Conservation (phyloP, 2,113 vertebrate species). For the Proterorhinus semilunaris region DNA sequence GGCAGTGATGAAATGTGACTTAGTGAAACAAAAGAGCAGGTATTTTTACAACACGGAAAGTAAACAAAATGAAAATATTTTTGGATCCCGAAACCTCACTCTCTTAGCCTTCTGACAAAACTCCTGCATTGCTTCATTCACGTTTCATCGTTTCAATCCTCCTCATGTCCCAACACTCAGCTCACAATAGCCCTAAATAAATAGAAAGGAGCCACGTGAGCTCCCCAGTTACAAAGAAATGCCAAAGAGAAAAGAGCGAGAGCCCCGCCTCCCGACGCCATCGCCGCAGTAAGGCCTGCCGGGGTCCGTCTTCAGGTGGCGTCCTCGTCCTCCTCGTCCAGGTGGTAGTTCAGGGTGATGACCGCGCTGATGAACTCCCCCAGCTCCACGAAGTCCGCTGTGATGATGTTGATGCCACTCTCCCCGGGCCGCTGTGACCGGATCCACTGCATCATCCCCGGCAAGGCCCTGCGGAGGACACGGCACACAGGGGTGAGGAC, state of each 20-base stretch:
- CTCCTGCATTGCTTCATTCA: constrained; percentile 5
- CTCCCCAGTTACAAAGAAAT: constrained; percentile 69
- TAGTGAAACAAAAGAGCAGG: constrained; percentile 36
- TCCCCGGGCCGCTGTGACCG: constrained; percentile 91
- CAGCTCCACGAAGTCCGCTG: constrained; percentile 97
- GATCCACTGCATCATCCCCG: constrained; percentile 98
- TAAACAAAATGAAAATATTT: constrained; percentile 42
- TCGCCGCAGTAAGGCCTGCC: constrained; percentile 24
- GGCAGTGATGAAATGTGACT: constrained; percentile 17
- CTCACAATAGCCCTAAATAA: constrained; percentile 76
- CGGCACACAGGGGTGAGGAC: neutral
- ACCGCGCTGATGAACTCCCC: constrained; percentile 96
- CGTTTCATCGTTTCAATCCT: neutral
- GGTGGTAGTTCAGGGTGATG: constrained; percentile 94
- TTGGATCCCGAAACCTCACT: constrained; percentile 49
- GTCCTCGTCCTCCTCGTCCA: constrained; percentile 88
- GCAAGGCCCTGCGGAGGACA: constrained; percentile 83
- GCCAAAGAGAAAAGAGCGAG: constrained; percentile 70
- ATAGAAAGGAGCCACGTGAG: constrained; percentile 68
- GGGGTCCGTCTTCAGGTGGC: constrained; percentile 82
- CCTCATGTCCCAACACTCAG: constrained; percentile 23
- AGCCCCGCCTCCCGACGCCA: constrained; percentile 52
- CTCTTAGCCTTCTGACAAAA: constrained; percentile 35
- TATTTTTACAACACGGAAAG: constrained; percentile 53
- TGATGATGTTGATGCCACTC: constrained; percentile 95